Conservation (phyloP, 92 coral and sea anemone genomes). For the Phenganax subtilis region DNA sequence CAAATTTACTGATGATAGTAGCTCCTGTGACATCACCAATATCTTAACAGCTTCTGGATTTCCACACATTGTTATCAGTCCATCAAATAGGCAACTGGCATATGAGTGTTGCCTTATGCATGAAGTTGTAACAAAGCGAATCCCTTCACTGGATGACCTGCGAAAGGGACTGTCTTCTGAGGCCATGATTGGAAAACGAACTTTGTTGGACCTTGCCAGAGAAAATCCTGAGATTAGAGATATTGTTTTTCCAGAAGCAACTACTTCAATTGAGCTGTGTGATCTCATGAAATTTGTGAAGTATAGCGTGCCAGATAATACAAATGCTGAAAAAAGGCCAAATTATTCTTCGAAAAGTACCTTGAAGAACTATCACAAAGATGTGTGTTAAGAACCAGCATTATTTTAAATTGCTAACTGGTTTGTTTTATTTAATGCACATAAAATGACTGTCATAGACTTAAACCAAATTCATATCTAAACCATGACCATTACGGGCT, state of each 20-base stretch:
- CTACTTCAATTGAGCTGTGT: not conserved
- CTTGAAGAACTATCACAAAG: conserved; percentile 34
- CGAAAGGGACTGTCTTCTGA: conserved; percentile 40
- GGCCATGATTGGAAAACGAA: conserved; percentile 23
- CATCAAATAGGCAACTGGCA: conserved; percentile 40
- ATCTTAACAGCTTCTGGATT: conserved; percentile 36
- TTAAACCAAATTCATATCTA: too few species aligned
- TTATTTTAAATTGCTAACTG: too few species aligned
- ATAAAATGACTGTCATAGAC: too few species aligned
- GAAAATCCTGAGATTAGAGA: conserved; percentile 23
- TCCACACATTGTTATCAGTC: conserved; percentile 29
- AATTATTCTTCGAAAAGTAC: conserved; percentile 38
- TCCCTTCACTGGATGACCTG: conserved; percentile 45
- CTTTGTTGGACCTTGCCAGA: conserved; percentile 28
- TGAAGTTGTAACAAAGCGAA: conserved; percentile 44
- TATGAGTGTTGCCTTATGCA: conserved; percentile 42
- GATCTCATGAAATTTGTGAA: not conserved
- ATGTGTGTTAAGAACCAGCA: conserved; percentile 20
- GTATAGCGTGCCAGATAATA: not conserved
- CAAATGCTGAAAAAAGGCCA: conserved; percentile 11
- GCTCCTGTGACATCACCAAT: conserved; percentile 26
- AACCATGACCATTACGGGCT: too few species aligned
- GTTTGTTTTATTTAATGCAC: too few species aligned
- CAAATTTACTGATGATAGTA: not conserved
- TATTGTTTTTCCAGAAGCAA: conserved; percentile 36